These are phyloP conservation scores for Pantala flavescens DNA, from an alignment of 1,140 invertebrate genomes.

Conservation along the genomic window DNA sequence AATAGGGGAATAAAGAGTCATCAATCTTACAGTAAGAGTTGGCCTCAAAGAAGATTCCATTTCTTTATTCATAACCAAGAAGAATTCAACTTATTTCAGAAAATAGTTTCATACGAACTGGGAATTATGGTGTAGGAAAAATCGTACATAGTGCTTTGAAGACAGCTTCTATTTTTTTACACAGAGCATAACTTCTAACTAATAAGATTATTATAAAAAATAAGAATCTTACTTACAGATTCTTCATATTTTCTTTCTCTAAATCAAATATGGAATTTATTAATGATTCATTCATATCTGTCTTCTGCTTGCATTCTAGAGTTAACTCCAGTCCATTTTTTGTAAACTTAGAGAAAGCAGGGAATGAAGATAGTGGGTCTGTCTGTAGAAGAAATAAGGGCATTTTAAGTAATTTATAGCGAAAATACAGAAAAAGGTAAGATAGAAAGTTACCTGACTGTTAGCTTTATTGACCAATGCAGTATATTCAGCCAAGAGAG, in stretches of 20 bases:
- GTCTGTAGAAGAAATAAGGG: constrained; percentile 13
- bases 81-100: too few relatives aligned
- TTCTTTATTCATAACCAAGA: too few relatives aligned
- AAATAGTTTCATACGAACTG: too few relatives aligned
- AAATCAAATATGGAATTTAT: constrained; percentile 51
- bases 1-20: too few relatives aligned
- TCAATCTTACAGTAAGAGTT: too few relatives aligned
- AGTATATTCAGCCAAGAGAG: not conserved
- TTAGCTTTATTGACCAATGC: not conserved
- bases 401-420: too few relatives aligned
- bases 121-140: too few relatives aligned
- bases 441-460: not conserved
- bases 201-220: not conserved
- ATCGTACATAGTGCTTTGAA: too few relatives aligned
- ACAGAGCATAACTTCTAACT: not conserved
- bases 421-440: too few relatives aligned
- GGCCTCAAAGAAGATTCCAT: too few relatives aligned
- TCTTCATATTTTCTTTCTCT: constrained; percentile 51
- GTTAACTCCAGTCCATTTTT: constrained; percentile 30
- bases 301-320: constrained; percentile 36
- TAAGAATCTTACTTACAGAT: constrained; percentile 36
- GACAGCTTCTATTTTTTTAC: too few relatives aligned
- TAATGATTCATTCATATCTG: constrained; percentile 33
- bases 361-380: constrained; percentile 27
- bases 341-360: constrained; percentile 30